A percentile compares a stretch with the other conserved stretches of the same genome.
Evolutionary conservation across 2,113 vertebrate genomes (phyloP).

Genomic region (Myotis davidii): DNA sequence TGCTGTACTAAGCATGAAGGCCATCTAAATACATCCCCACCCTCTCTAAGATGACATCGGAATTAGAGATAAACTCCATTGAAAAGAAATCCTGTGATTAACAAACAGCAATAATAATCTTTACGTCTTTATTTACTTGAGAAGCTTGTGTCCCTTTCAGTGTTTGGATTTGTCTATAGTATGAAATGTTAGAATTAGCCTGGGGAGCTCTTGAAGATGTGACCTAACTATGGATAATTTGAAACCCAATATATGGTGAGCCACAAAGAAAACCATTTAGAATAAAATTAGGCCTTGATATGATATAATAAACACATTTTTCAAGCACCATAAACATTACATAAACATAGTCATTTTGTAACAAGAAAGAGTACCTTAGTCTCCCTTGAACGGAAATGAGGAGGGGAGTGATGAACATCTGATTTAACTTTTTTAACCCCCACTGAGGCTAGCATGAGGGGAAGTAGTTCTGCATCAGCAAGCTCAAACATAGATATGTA

Average conservation of each 20-base stretch:
- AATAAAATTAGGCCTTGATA: neutral
- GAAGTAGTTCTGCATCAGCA: neutral
- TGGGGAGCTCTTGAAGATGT: neutral
- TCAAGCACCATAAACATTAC: neutral
- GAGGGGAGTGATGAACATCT: neutral
- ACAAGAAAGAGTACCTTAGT: neutral
- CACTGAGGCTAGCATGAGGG: neutral
- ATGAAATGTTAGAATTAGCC: neutral
- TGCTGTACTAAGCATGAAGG: constrained; percentile 37
- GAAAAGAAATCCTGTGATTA: constrained; percentile 17
- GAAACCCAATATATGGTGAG: neutral
- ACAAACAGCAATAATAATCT: neutral
- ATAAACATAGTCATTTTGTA: neutral
- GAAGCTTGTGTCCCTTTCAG: neutral
- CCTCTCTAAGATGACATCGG: neutral
- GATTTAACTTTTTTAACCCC: neutral
- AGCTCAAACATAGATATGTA: neutral
- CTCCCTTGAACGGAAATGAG: neutral
- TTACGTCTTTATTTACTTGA: constrained; percentile 8
- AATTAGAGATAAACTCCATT: constrained; percentile 53
- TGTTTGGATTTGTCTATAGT: neutral
- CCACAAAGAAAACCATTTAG: constrained; percentile 21
- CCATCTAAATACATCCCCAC: neutral
- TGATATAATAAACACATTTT: neutral
- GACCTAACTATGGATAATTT: neutral